phyloP scores from a whole-genome alignment of 1,140 invertebrate species.

The Latrodectus geometricus region DNA sequence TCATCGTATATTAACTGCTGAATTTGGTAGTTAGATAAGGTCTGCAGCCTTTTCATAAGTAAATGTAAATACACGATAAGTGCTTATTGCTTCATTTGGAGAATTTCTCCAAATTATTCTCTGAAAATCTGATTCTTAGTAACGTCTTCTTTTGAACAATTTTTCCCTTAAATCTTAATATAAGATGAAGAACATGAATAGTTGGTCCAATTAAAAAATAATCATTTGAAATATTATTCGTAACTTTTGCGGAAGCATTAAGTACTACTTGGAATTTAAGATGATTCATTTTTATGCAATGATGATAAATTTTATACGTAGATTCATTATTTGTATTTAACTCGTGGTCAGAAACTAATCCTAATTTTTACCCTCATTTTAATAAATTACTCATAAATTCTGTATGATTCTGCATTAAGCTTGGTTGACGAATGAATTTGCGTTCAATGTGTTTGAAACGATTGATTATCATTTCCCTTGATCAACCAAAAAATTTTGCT shows the following conservation, averaged over 20 bases:
- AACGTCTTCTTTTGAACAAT: no score
- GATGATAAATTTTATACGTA: background rate
- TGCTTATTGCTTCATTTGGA: conserved; percentile 64
- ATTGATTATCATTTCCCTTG: background rate
- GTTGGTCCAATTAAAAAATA: no score
- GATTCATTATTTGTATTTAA: background rate
- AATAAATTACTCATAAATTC: background rate
- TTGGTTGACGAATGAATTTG: background rate
- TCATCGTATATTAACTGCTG: conserved; percentile 64
- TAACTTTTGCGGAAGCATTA: conserved; percentile 8
- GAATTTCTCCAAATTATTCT: conserved; percentile 69
- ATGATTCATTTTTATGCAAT: background rate
- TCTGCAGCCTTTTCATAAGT: conserved; percentile 66
- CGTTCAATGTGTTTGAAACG: conserved; percentile 3
- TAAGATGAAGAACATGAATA: no score
- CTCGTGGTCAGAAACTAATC: background rate
- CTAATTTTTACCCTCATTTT: background rate
- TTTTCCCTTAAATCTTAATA: no score
- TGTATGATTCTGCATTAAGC: background rate
- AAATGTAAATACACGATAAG: conserved; percentile 66
- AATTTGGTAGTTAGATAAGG: conserved; percentile 66
- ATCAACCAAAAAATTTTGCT: background rate
- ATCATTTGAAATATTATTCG: background rate
- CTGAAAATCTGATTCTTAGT: conserved; percentile 65
- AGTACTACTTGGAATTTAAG: conserved; percentile 1